phyloP scores from a whole-genome alignment of 2,888 invertebrate species.

The Synergus itoensis region DNA sequence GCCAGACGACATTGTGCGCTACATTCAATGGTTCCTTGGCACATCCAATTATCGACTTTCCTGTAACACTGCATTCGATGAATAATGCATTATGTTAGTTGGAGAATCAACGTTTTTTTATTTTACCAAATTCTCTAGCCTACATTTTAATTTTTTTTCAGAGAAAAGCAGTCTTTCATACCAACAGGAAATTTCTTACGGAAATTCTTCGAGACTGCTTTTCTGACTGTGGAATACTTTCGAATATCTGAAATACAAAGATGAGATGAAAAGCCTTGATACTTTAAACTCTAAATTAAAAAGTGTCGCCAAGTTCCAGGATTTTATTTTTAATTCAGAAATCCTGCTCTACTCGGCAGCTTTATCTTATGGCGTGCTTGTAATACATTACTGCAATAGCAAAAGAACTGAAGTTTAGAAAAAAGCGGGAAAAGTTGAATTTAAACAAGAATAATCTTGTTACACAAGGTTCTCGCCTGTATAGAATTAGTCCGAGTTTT shows the following conservation, averaged over 20 bases:
- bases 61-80: slow-evolving; percentile 61
- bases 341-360: background rate
- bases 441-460: slow-evolving; percentile 64
- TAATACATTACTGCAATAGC: background rate
- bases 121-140: background rate
- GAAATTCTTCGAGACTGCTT: too few species aligned
- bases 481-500: slow-evolving; percentile 65
- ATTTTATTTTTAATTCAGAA: too few species aligned
- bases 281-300: background rate
- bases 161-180: background rate
- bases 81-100: slow-evolving; percentile 61
- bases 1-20: slow-evolving; percentile 64
- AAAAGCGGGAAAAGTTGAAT: slow-evolving; percentile 54
- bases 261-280: too few species aligned
- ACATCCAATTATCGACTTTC: slow-evolving; percentile 68
- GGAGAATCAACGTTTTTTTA: slow-evolving; percentile 16
- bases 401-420: slow-evolving; percentile 22
- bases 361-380: background rate
- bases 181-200: too few species aligned
- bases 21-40: slow-evolving; percentile 61
- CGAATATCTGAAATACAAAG: too few species aligned
- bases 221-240: too few species aligned
- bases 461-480: slow-evolving; percentile 62
- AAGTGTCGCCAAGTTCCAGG: background rate
- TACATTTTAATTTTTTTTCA: background rate